Base-by-base conservation (phyloP, 2,888 invertebrate genomes). In the Drosophila algonquin region DNA sequence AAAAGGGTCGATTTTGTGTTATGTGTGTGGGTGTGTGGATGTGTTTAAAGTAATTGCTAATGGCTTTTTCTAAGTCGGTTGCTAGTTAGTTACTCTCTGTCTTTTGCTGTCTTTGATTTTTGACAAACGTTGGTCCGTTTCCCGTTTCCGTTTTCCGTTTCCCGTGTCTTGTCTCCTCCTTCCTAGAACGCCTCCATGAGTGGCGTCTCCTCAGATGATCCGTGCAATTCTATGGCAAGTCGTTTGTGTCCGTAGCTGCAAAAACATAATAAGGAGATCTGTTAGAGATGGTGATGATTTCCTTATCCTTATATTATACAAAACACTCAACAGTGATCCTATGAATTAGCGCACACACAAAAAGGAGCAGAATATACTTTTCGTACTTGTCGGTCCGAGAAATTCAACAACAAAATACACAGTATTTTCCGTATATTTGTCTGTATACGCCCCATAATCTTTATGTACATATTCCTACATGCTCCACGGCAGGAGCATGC, bases 61-160 rank as follows among this genome's bases (percentile, higher is more conserved):
- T 24, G 44, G 14, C 27, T 27, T 40, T 63, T 27, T 60, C 62
- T 21, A 40, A 30, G 30, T 50, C 12, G 10, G 64, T 35, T 45
- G 32, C 16, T 45, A 64, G 30, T 45, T 32, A 40, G 40, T 40
- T 40, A n/a, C 12, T n/a, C n/a, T 14, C 3, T 18, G 12, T 16
- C 32, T 40, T 7, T 57, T 16, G 63, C 48, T 44, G 44, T 51
- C 51, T 63, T 63, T 63, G 63, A 24, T 32, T 63, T 64, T 51
- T 63, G 63, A 64, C 63, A 63, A 63, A 40, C 45, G 44, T 40
- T 40, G 44, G 21, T 16, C 30, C 64, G 44, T 30, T 63, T 63
- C 18, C 12, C 27, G 18, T 18, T 18, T 18, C 18, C 18, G 9
- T 32, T 21, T 63, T 63, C 27, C 12, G 18, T 30, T 30, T 16